These are phyloP conservation scores for Clepsis dumicolana DNA, from an alignment of 2,888 invertebrate species.

Conservation along the genomic window DNA sequence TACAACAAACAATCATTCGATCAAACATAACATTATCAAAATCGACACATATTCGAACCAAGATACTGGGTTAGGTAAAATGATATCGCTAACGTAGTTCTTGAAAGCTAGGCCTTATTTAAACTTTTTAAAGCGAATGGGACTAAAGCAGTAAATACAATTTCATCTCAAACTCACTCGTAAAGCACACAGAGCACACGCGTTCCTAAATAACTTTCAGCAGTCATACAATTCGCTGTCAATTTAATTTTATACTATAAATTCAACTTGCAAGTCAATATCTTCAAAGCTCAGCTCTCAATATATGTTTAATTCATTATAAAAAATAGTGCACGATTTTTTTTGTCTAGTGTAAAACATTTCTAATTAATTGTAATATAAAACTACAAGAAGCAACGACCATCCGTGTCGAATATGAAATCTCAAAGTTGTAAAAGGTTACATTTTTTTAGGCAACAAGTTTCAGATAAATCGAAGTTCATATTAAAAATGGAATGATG, in stretches of 20 bases:
- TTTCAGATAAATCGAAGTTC: background rate
- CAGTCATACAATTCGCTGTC: background rate
- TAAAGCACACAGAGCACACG: background rate
- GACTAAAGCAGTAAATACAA: background rate
- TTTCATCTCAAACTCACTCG: background rate
- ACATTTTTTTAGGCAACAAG: background rate
- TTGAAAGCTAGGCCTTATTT: no score
- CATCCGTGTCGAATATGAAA: background rate
- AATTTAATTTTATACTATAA: slow-evolving; percentile 1
- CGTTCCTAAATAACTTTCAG: background rate
- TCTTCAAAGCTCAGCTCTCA: background rate
- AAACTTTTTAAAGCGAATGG: no score
- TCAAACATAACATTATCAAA: no score
- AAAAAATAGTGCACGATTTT: background rate
- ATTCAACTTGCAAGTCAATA: slow-evolving; percentile 1
- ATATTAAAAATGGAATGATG: slow-evolving; percentile 1
- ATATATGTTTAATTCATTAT: background rate
- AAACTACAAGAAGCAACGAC: background rate
- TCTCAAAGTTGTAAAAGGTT: no score
- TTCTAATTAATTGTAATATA: background rate
- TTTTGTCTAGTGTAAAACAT: background rate
- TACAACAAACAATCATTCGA: no score
- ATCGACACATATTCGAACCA: no score
- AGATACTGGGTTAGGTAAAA: no score
- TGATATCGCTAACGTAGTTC: no score